Conservation (phyloP, 2,888 invertebrate species). For the Neoaliturus tenellus region DNA sequence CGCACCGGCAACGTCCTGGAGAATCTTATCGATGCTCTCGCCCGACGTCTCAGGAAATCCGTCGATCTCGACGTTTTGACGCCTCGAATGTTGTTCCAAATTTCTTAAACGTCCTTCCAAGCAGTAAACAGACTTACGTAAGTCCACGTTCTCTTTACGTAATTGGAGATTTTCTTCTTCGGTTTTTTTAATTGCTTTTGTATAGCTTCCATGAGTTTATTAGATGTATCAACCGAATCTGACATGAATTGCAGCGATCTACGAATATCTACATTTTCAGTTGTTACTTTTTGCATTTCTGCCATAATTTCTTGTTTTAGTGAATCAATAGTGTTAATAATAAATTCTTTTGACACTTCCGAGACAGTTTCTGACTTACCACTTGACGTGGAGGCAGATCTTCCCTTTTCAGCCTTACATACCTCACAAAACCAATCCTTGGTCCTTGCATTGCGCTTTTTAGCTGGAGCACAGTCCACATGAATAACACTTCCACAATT, state of each 20-base stretch:
- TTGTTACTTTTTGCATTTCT: neutral
- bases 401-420: too few species aligned
- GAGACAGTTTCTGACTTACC: neutral
- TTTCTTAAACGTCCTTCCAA: neutral
- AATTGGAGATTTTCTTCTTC: neutral
- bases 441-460: too few species aligned
- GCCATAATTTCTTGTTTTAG: neutral
- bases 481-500: too few species aligned
- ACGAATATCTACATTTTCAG: neutral
- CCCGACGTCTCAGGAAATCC: neutral
- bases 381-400: neutral
- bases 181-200: neutral
- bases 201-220: neutral
- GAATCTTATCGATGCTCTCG: neutral
- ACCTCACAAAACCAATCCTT: too few species aligned
- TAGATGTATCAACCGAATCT: neutral
- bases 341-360: neutral
- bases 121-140: neutral
- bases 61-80: neutral
- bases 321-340: neutral
- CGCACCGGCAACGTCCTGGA: neutral
- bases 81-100: neutral
- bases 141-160: neutral
- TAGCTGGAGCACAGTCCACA: too few species aligned
- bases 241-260: neutral